Conservation (phyloP, 92 coral and sea anemone species). For the Zoanthus sociatus region DNA sequence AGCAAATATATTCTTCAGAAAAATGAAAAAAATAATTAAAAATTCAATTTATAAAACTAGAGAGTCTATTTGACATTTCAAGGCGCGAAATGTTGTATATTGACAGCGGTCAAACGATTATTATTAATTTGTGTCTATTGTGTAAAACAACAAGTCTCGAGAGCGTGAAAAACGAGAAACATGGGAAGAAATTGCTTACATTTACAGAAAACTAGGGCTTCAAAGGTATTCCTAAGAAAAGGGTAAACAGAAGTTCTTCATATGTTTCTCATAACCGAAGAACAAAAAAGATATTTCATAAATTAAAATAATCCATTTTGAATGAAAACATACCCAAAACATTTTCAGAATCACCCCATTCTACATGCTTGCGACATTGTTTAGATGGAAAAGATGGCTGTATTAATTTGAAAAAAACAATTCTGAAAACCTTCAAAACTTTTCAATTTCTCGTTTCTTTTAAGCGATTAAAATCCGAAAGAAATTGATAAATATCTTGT, state of each 20-base stretch:
- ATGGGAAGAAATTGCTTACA: neutral
- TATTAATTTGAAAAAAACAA: neutral
- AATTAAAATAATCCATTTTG: neutral
- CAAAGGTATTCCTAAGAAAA: neutral
- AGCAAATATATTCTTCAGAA: neutral
- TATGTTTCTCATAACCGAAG: neutral
- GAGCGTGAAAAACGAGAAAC: neutral
- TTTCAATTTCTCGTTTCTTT: neutral
- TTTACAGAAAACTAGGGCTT: neutral
- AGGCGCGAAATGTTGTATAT: conserved; percentile 14
- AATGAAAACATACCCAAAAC: neutral
- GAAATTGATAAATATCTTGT: neutral
- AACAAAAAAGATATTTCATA: neutral
- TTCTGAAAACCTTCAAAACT: neutral
- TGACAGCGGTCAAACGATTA: conserved; percentile 21
- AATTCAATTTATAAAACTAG: neutral
- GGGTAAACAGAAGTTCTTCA: neutral
- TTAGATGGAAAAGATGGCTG: conserved; percentile 1
- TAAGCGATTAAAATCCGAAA: neutral
- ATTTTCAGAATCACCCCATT: neutral
- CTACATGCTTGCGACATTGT: neutral
- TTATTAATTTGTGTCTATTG: neutral
- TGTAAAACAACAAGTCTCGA: neutral
- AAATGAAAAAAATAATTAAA: neutral
- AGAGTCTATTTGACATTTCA: conserved; percentile 17